Evolutionary conservation across 2,888 invertebrate genomes (phyloP), one percentile per base, ranked within the genome.

Genomic region (Pachycephus smyrnensis): DNA sequence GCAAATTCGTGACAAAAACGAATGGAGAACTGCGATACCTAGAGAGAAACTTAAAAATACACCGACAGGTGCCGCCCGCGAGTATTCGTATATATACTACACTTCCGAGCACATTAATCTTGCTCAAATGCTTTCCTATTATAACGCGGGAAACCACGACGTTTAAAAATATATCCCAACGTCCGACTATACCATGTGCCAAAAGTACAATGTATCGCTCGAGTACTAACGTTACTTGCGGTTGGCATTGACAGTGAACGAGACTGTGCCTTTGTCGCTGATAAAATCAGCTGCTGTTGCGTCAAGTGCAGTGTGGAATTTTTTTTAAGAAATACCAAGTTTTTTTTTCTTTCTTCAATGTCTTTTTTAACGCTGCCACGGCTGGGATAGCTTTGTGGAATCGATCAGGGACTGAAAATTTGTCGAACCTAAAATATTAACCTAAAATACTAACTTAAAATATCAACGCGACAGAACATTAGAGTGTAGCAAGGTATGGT

Each of bases 81-180:
- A 11, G 9, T 32, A 31, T 76, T 40, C 71, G 15, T 76, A 35
- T 23, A 69, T 76, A 33, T 73, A 68, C 31, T 33, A 32, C 31
- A 73, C 71, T 76, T 73, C 71, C 35, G 73, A 32, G 74, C 12
- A 73, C 69, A 73, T 69, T 68, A 74, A 74, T 74, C 74, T 74
- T 74, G 23, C 36, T 74, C 74, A 74, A 74, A 74, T n/a, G 74
- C 30, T 74, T 74, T 1, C 23, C 37, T 11, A 31, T 15, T 71
- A 31, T 71, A 71, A 71, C 31, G 32, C 32, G 55, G 55, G 23
- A 55, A 55, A 55, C 55, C 55, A 55, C 55, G 55, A 55, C 23
- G 55, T 23, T 55, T 55, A 2, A 55, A 55, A 55, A 23, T 55
- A 55, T 55, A 55, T 23, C 55, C 55, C 55, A 55, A 55, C 23